phyloP scores from a whole-genome alignment of 2,113 vertebrate genomes.

The Cranoglanis bouderius region DNA sequence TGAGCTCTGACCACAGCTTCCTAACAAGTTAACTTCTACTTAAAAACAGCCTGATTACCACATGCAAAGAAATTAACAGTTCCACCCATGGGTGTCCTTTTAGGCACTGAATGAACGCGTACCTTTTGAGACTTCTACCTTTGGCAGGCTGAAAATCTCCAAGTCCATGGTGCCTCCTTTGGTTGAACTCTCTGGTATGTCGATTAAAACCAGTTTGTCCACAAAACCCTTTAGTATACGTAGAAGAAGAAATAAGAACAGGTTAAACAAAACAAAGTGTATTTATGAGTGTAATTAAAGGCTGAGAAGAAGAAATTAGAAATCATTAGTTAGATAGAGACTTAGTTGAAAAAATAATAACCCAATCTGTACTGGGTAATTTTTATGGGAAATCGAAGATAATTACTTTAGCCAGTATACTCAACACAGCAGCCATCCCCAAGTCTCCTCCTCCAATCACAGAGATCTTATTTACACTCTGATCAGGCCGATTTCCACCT shows the following conservation, averaged over 20 bases:
- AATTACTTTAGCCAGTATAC: constrained; percentile 87
- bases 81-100: background rate
- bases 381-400: background rate
- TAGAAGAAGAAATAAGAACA: background rate
- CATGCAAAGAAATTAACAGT: background rate
- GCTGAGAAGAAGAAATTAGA: background rate
- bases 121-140: constrained; percentile 91
- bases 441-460: constrained; percentile 91
- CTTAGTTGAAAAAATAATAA: background rate
- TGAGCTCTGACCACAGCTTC: background rate
- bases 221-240: constrained; percentile 74
- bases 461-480: constrained; percentile 79
- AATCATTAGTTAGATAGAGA: background rate
- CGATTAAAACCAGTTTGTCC: constrained; percentile 87
- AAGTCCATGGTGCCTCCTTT: constrained; percentile 88
- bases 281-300: background rate
- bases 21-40: background rate
- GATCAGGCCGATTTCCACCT: constrained; percentile 63
- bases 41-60: background rate
- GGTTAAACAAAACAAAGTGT: background rate
- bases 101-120: background rate
- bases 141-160: constrained; percentile 87
- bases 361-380: background rate
- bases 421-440: constrained; percentile 85
- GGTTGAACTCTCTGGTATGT: constrained; percentile 81